Evolutionary conservation across 1,140 invertebrate species (phyloP).

Genomic region (Drosophila nasuta): DNA sequence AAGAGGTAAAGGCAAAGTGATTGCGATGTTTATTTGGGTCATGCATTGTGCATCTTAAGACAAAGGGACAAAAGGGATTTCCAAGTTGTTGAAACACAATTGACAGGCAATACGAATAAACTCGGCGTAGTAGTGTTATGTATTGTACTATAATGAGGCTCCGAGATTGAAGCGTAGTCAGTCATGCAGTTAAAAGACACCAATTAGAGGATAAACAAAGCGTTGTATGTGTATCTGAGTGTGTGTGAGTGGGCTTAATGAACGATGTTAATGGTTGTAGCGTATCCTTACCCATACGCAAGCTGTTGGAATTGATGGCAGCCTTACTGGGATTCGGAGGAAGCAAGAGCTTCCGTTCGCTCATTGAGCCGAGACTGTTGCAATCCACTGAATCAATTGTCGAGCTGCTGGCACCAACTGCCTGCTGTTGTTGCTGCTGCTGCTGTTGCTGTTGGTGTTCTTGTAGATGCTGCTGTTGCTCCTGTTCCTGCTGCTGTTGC

Average conservation of each 20-base stretch:
- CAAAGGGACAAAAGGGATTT: conserved; percentile 13
- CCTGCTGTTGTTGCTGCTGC: conserved; percentile 60
- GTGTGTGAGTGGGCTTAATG: conserved; percentile 7
- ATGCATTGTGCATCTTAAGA: conserved; percentile 33
- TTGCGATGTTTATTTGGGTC: conserved; percentile 13
- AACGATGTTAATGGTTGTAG: conserved; percentile 11
- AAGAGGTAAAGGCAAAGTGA: background rate
- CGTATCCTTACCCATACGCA: conserved; percentile 79
- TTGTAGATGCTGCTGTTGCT: conserved; percentile 47
- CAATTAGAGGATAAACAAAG: conserved; percentile 22
- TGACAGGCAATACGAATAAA: conserved; percentile 4
- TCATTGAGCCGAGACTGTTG: conserved; percentile 78
- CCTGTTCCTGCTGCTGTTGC: conserved; percentile 11
- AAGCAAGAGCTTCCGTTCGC: conserved; percentile 77
- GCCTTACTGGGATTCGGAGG: conserved; percentile 53
- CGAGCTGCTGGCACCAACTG: conserved; percentile 77
- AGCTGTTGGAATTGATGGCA: conserved; percentile 64
- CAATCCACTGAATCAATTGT: conserved; percentile 82
- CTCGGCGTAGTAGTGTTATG: background rate
- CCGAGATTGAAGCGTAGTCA: conserved; percentile 10
- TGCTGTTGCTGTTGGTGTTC: conserved; percentile 42
- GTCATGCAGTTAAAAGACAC: conserved; percentile 35
- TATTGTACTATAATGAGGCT: conserved; percentile 5
- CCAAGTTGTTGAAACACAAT: conserved; percentile 18
- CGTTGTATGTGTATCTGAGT: background rate